These are phyloP conservation scores for human (Homo sapiens) DNA, from an alignment of 2,113 vertebrate genomes.

Conservation along the genomic window GRCh38 chr12:80701001-80701500, in stretches of 20 bases:
- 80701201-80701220: not conserved
- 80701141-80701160: not conserved
- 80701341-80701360: not conserved
- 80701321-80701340: conserved; percentile 43
- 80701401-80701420: conserved; percentile 40
- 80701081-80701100: not conserved
- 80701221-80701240: not conserved
- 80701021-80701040: not conserved
- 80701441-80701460: conserved; percentile 45
- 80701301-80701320: not conserved
- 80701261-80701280: not conserved
- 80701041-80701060: not conserved
- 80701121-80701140: not conserved
- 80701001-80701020: not conserved
- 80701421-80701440: conserved; percentile 20
- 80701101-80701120: not conserved
- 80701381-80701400: conserved; percentile 53
- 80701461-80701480: conserved; percentile 68
- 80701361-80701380: not conserved
- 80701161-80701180: not conserved
- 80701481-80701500: conserved; percentile 87
- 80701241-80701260: conserved; percentile 17
- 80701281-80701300: not conserved
- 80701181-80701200: not conserved
- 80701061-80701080: not conserved